phyloP scores from a whole-genome alignment of 1,140 invertebrate genomes.

The Aphis craccivora region DNA sequence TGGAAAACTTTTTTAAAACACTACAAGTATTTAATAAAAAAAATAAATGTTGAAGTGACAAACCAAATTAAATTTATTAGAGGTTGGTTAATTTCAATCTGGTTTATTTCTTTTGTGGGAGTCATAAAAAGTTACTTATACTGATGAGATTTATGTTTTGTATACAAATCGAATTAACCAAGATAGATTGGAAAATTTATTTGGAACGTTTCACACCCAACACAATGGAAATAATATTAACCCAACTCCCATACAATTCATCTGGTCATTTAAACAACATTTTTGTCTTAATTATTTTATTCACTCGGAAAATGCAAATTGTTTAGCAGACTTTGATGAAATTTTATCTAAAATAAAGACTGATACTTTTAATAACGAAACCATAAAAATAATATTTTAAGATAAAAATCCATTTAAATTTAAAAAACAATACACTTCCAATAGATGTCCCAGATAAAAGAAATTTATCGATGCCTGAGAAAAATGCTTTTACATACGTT shows the following conservation, averaged over 20 bases:
- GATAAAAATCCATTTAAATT: neutral
- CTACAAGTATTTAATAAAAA: neutral
- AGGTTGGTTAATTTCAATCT: slow-evolving; percentile 13
- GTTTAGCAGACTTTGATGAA: neutral
- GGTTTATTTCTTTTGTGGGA: neutral
- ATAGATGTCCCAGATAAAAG: neutral
- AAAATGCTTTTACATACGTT: neutral
- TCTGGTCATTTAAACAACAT: neutral
- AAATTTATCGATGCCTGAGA: neutral
- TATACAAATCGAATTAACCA: neutral
- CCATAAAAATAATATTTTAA: too few relatives aligned
- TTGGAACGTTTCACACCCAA: neutral
- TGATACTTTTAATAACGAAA: too few relatives aligned
- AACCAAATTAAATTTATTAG: neutral
- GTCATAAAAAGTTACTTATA: neutral
- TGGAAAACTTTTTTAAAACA: neutral
- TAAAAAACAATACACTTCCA: neutral
- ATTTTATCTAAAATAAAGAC: neutral
- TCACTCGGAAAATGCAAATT: neutral
- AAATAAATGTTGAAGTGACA: neutral
- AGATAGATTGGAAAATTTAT: neutral
- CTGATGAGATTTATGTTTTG: neutral
- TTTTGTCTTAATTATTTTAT: neutral
- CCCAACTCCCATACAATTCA: neutral
- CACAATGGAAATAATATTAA: neutral